Evolutionary conservation across 2,113 vertebrate species (phyloP), one percentile per base, ranked within the genome.

Genomic region (Psophia crepitans): DNA sequence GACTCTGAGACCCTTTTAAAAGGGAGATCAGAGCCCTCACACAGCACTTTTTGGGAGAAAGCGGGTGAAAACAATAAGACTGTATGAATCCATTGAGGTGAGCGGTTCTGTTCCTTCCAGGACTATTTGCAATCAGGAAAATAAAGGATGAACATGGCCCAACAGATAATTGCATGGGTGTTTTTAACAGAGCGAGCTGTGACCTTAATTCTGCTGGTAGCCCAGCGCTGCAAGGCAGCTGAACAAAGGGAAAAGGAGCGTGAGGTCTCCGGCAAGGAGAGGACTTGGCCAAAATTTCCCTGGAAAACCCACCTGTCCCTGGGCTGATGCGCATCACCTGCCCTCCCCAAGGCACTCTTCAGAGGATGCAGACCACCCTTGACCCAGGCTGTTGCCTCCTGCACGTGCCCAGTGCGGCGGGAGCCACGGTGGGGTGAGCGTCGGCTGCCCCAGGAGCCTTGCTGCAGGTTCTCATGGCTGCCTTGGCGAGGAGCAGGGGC

Each of bases 351-450:
- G 21, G 16, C 18, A 28, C 8, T 10, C 49, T 12, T 44, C 26
- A 11, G 17, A 46, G 51, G n/a, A 58, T 37, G 16, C 58, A 84
- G 53, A 33, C 39, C 51, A 41, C 35, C 18, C 58, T 30, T 37
- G 54, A 30, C 48, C 39, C 0, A 0, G 49, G 56, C 60, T 39
- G 6, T 33, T 57, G 19, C 14, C 54, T 65, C 27, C 70, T 41
- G n/a, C 75, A n/a, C 2, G 0, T 71, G 66, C n/a, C 51, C 58
- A 12, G 13, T 4, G 1, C 0, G 2, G 37, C 1, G 1, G 44
- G 14, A 17, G 4, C 14, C 19, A 30, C 1, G 3, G 4, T 13
- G 27, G 30, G 51, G 14, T 6, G 27, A 70, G 61, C 28, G 3
- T 0, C 2, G 11, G 64, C 39, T 46, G 8, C 2, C 20, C 18